Evolutionary conservation across 2,113 vertebrate species (phyloP).

Genomic region (Nerophis lumbriciformis): DNA sequence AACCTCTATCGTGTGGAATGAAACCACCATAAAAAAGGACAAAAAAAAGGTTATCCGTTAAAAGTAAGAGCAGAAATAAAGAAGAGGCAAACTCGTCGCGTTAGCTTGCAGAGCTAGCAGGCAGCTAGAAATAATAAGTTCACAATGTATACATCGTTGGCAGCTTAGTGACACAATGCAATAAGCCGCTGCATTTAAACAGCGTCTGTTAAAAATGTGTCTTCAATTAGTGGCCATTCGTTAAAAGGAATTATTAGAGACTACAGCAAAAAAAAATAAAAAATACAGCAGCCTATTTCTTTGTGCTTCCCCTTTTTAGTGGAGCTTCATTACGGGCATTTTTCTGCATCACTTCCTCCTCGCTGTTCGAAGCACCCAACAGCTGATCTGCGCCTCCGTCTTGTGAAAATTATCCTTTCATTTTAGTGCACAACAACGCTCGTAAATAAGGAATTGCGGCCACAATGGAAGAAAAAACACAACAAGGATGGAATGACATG

Average conservation of each 20-base stretch:
- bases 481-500: not conserved
- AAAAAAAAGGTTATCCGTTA: slow-evolving; percentile 11
- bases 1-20: not conserved
- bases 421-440: not conserved
- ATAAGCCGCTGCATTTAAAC: not conserved
- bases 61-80: slow-evolving; percentile 27
- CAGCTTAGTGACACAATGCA: not conserved
- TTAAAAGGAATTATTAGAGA: slow-evolving; percentile 27
- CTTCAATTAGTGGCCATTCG: not conserved
- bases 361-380: slow-evolving; percentile 38
- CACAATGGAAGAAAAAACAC: not conserved
- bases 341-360: slow-evolving; percentile 73
- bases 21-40: slow-evolving; percentile 8
- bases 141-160: slow-evolving; percentile 14
- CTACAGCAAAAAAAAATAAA: slow-evolving; percentile 15
- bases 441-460: not conserved
- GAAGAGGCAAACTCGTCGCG: slow-evolving; percentile 58
- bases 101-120: slow-evolving; percentile 53
- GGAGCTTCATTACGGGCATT: slow-evolving; percentile 67
- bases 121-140: slow-evolving; percentile 50
- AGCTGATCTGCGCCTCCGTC: slow-evolving; percentile 48
- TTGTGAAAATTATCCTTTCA: slow-evolving; percentile 4
- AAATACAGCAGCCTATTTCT: slow-evolving; percentile 51
- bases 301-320: slow-evolving; percentile 69
- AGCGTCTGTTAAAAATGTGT: not conserved